These are phyloP conservation scores for Danio albolineatus DNA, from an alignment of 2,797 vertebrate species.

Conservation along the genomic window DNA sequence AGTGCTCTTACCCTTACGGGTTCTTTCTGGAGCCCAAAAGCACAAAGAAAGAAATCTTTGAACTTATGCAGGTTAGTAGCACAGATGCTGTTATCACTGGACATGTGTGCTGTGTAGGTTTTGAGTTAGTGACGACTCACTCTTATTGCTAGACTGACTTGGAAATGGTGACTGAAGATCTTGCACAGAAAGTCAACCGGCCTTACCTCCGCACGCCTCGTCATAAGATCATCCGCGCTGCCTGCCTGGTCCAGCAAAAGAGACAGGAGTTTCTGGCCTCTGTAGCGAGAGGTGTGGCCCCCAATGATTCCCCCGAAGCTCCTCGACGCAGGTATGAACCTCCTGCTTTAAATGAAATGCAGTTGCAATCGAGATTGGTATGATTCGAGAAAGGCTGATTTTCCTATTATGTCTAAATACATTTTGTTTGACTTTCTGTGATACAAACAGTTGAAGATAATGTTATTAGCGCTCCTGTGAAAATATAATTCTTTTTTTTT, in stretches of 20 bases:
- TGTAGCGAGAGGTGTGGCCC: conserved; percentile 94
- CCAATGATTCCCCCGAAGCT: conserved; percentile 95
- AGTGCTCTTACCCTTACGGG: conserved; percentile 99
- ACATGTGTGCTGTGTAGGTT: background rate
- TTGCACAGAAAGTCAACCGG: conserved; percentile 98
- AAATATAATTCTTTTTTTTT: too few species aligned
- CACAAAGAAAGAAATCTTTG: conserved; percentile 99
- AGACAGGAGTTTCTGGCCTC: conserved; percentile 97
- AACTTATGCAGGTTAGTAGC: conserved; percentile 95
- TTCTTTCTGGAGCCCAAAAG: conserved; percentile 99
- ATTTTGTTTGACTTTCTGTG: too few species aligned
- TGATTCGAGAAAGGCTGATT: background rate
- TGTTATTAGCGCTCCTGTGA: too few species aligned
- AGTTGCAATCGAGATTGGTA: background rate
- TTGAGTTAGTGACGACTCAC: background rate
- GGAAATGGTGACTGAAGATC: conserved; percentile 98
- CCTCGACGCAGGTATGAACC: conserved; percentile 88
- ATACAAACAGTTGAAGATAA: too few species aligned
- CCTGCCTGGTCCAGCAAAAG: conserved; percentile 97
- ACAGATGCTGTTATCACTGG: background rate
- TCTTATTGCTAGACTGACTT: conserved; percentile 87
- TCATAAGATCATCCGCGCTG: conserved; percentile 96
- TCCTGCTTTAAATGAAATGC: background rate
- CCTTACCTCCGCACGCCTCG: conserved; percentile 97
- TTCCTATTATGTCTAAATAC: too few species aligned